Base-by-base conservation (phyloP, 2,797 vertebrate genomes). In the Sebastolobus altivelis region DNA sequence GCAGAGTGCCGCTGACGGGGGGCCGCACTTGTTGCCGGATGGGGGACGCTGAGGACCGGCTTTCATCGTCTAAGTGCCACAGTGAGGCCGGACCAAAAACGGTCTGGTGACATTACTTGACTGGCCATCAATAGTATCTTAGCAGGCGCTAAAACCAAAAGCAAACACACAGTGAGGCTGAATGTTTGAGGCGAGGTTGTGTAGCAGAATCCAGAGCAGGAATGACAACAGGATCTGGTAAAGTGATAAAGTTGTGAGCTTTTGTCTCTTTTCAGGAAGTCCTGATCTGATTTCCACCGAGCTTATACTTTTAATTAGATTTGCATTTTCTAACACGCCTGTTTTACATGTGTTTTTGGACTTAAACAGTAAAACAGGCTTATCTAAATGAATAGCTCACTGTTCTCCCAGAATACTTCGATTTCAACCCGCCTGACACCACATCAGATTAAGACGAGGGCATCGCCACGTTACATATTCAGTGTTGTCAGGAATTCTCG, bases 81-180 rank as follows among this genome's bases (percentile, higher is more conserved):
- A 94, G 95, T 79, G 93, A 95, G 94, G 94, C 95, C 70, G 75
- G 94, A 96, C 94, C 92, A 97, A 94, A 96, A 96, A 96, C 86
- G 88, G 96, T 97, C 97, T 97, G 97, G 97, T 97, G 97, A 97
- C 97, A 96, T 97, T 96, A 97, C 97, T 97, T 94, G 95, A 97
- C 95, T 94, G 95, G 95, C 92, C 86, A 1, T 97, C 96, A 97
- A 96, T 97, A 95, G 97, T 96, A 95, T 96, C 95, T 97, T 96
- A 96, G 96, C 95, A 96, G 92, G 90, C 82, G 4, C 87, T 95
- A 93, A 96, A 95, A 92, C 95, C 93, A 81, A 94, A 88, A 66
- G 93, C 90, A 96, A 96, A 96, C 95, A 96, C 33, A 25, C 76
- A 61, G 65, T 4, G 9, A 76, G 87, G 43, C 82, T 76, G 88